These are phyloP conservation scores for Bucco capensis DNA, from an alignment of 2,113 vertebrate genomes.

Conservation along the genomic window DNA sequence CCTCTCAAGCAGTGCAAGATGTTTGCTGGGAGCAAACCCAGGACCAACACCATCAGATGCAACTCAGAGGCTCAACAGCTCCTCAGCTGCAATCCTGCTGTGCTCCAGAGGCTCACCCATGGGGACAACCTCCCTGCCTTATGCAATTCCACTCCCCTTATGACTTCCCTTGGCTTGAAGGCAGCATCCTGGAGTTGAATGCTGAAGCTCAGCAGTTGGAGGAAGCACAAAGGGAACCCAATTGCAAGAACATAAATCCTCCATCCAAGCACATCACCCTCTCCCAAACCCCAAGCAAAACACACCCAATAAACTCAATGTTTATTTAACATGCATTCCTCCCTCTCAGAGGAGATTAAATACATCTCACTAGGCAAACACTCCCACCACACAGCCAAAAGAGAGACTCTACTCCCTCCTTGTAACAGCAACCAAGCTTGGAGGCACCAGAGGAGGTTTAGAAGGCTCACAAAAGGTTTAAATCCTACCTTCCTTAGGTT, in stretches of 20 bases:
- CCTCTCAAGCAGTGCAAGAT: not conserved
- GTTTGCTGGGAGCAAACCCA: not conserved
- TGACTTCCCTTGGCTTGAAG: not conserved
- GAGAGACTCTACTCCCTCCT: too few relatives aligned
- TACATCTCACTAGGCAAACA: not conserved
- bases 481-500: not conserved
- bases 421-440: not conserved
- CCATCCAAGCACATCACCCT: not conserved
- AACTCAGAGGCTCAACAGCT: not conserved
- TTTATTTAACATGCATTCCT: not conserved
- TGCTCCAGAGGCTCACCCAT: not conserved
- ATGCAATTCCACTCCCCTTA: not conserved
- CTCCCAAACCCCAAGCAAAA: not conserved
- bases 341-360: not conserved
- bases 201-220: not conserved
- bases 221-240: not conserved
- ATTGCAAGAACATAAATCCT: not conserved
- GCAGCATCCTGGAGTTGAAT: not conserved
- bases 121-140: not conserved
- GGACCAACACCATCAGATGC: accelerated
- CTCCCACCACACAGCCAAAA: not conserved
- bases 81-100: accelerated
- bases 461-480: not conserved
- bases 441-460: not conserved
- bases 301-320: not conserved